Percentiles rank a stretch among this genome's conserved stretches.
Evolutionary conservation across 2,113 vertebrate species (phyloP).

Genomic region (human (Homo sapiens)): DNA sequence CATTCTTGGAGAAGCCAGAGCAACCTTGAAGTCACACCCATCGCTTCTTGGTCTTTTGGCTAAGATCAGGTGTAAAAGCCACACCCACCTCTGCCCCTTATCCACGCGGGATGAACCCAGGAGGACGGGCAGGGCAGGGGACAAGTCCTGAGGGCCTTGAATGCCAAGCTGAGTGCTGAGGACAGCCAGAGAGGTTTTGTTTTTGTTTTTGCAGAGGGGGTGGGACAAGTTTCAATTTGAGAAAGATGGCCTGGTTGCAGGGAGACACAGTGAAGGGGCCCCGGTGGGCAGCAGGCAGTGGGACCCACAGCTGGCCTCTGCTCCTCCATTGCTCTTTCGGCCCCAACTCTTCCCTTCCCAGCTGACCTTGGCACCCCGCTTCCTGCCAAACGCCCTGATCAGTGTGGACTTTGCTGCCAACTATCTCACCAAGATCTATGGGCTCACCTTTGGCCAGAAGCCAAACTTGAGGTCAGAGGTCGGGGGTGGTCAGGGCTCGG

Average conservation of each 20-base stretch:
- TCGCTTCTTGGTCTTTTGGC: background rate
- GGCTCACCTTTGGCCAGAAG: constrained; percentile 96
- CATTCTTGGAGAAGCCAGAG: background rate
- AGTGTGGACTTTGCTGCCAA: constrained; percentile 98
- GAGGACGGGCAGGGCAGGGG: background rate
- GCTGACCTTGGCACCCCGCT: constrained; percentile 93
- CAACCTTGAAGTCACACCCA: background rate
- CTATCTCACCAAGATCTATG: constrained; percentile 94
- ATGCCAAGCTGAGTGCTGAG: background rate
- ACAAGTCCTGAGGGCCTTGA: background rate
- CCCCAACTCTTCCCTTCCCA: constrained; percentile 77
- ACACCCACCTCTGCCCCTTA: background rate
- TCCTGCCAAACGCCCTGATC: constrained; percentile 92
- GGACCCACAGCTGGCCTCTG: background rate
- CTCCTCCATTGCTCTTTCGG: background rate
- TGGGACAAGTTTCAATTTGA: background rate
- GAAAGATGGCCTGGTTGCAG: background rate
- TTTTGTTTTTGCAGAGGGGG: background rate
- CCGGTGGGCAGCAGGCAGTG: background rate
- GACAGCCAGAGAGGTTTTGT: background rate
- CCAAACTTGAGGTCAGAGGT: constrained; percentile 91
- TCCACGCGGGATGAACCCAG: background rate
- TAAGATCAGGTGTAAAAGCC: background rate
- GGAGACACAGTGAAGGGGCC: background rate
- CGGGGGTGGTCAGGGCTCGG: constrained; percentile 37